phyloP scores from a whole-genome alignment of 2,888 invertebrate genomes.

The Entomobrya multifasciata region DNA sequence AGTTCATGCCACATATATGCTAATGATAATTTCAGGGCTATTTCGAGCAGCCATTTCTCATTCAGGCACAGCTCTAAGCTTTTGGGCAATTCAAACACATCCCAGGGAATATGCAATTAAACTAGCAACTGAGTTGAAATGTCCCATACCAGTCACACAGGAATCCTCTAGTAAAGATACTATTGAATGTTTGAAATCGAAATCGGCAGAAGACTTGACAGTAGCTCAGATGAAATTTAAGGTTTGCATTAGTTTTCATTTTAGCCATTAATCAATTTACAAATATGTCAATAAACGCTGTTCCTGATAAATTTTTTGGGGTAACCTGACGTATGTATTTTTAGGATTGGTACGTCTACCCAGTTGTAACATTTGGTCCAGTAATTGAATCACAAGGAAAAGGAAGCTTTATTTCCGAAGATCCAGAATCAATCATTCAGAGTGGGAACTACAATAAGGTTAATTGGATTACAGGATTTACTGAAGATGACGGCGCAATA shows the following conservation, averaged over 20 bases:
- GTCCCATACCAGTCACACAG: constrained; percentile 31
- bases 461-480: constrained; percentile 62
- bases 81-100: constrained; percentile 49
- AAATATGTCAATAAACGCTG: no score
- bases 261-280: no score
- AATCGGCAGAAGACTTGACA: constrained; percentile 45
- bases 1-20: no score
- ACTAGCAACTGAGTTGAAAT: constrained; percentile 26
- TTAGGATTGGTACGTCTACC: constrained; percentile 27
- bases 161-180: constrained; percentile 28
- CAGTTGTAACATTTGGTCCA: constrained; percentile 27
- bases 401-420: constrained; percentile 41
- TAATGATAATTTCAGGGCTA: constrained; percentile 31
- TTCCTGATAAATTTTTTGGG: no score
- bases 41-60: constrained; percentile 58
- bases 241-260: not conserved
- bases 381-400: constrained; percentile 10
- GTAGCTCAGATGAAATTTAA: constrained; percentile 23
- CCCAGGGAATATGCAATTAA: constrained; percentile 34
- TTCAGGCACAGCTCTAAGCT: constrained; percentile 26
- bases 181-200: constrained; percentile 49
- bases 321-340: no score
- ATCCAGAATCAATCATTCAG: not conserved
- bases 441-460: constrained; percentile 54
- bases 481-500: constrained; percentile 60